A percentile compares a stretch with the other conserved stretches of the same genome.
These are phyloP conservation scores for Hyposoter didymator DNA, from an alignment of 2,888 invertebrate species.

Conservation along the genomic window DNA sequence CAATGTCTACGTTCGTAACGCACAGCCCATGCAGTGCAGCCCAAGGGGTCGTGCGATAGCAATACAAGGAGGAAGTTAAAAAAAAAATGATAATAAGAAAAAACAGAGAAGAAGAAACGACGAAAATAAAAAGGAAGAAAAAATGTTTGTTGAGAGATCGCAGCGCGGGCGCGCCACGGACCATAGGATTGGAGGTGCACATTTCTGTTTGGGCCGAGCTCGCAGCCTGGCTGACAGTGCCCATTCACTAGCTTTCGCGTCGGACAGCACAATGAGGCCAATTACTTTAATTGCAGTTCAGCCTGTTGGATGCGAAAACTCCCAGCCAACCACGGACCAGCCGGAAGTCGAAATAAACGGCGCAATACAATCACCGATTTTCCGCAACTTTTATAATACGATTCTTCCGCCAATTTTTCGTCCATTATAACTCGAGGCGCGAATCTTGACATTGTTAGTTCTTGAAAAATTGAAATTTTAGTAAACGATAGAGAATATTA, in stretches of 20 bases:
- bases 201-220: slow-evolving; percentile 73
- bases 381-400: slow-evolving; percentile 73
- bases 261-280: slow-evolving; percentile 81
- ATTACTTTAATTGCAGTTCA: slow-evolving; percentile 81
- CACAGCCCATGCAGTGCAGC: slow-evolving; percentile 22
- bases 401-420: slow-evolving; percentile 75
- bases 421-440: slow-evolving; percentile 63
- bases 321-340: slow-evolving; percentile 75
- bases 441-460: slow-evolving; percentile 38
- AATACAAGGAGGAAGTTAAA: slow-evolving; percentile 44
- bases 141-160: slow-evolving; percentile 67
- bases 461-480: background rate
- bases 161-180: slow-evolving; percentile 65
- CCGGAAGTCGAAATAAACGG: slow-evolving; percentile 80
- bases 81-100: slow-evolving; percentile 5
- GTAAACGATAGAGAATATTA: background rate
- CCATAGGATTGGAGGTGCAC: slow-evolving; percentile 69
- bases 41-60: slow-evolving; percentile 56
- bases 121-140: slow-evolving; percentile 56
- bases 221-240: slow-evolving; percentile 74
- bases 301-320: slow-evolving; percentile 79
- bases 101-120: slow-evolving; percentile 42
- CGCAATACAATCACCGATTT: slow-evolving; percentile 78
- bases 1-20: slow-evolving; percentile 52
- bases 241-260: slow-evolving; percentile 78